Base-by-base conservation (phyloP, 2,888 invertebrate species). In the Muscina levida region DNA sequence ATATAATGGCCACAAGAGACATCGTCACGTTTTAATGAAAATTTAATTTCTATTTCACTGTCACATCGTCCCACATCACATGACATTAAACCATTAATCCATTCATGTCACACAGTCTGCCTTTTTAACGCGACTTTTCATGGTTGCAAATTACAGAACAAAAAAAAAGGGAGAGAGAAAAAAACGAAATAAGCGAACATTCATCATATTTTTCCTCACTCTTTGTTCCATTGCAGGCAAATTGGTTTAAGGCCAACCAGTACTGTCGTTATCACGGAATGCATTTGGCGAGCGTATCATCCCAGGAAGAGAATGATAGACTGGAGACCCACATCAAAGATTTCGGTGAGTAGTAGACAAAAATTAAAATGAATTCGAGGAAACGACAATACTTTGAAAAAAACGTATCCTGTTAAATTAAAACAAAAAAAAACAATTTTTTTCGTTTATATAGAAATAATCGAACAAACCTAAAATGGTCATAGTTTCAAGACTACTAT, bases 181-280 rank as follows among this genome's bases (percentile, higher is more conserved):
- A n/a, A n/a, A n/a, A n/a, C n/a, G n/a, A n/a, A n/a, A n/a, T n/a
- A n/a, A n/a, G n/a, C n/a, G n/a, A 31, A 31, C 8, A 5, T 31
- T 31, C 31, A 31, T 31, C 8, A 31, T 31, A 8, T 31, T 31
- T 31, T 31, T 31, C 8, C 8, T 31, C 31, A 31, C 19, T 62
- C n/a, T n/a, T 67, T 46, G 70, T 80, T 77, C 75, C 65, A n/a
- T 42, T 93, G 13, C 92, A 97, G 97, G 97, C 97, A 4, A 97
- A 97, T 91, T 97, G 97, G 95, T 97, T 95, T 92, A 94, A 96
- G 90, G 96, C 97, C 24, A 94, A 96, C 70, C 97, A 97, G 91
- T 97, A 97, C 91, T 97, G 97, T 90, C 92, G 97, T 82, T 97
- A 96, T 91, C 97, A 97, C 90, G 97, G 97, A 70, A 97, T 97